Base-by-base conservation (phyloP, 2,113 vertebrate genomes). In the Poecilia latipinna region DNA sequence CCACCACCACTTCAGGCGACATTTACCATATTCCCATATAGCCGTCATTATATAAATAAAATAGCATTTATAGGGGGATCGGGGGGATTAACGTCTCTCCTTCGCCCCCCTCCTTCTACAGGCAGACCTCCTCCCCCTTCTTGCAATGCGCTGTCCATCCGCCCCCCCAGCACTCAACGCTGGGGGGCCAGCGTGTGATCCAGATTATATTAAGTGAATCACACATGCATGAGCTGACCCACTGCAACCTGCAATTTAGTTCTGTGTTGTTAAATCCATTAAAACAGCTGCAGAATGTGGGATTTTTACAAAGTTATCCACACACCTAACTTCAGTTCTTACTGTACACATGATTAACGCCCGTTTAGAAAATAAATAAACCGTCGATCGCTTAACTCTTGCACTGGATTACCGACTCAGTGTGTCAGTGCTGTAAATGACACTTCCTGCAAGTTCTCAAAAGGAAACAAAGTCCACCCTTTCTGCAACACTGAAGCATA, bases 171-270 rank as follows among this genome's bases (percentile, higher is more conserved):
- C 28, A 28, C 28, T 28, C 28, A 28, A 28, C 28, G 28, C 28
- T 28, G 28, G 28, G 28, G 28, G 28, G 28, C 1, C 28, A 28
- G 28, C 28, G 61, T 66, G 70, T 65, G 79, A 83, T 70, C 75
- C 82, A 83, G 17, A 86, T 81, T 42, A 42, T 42, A 15, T 42
- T 74, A 73, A 82, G 12, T 39, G 66, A 72, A 79, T 82, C 77
- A 68, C 32, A 28, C 32, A 28, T 39, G 62, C 28, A 77, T 24
- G 42, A 75, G 66, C 66, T 70, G 68, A 74, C 62, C 35, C 15
- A 31, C 24, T 61, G 32, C 19, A 12, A 29, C 32, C 51, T 28
- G 72, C 37, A 51, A 63, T 77, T 65, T 71, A 64, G 42, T n/a
- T 68, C 71, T 13, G 13, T 68, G 42, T 57, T 51, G 29, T 54